Base-by-base conservation (phyloP, 2,888 invertebrate genomes). In the Urechis unicinctus region DNA sequence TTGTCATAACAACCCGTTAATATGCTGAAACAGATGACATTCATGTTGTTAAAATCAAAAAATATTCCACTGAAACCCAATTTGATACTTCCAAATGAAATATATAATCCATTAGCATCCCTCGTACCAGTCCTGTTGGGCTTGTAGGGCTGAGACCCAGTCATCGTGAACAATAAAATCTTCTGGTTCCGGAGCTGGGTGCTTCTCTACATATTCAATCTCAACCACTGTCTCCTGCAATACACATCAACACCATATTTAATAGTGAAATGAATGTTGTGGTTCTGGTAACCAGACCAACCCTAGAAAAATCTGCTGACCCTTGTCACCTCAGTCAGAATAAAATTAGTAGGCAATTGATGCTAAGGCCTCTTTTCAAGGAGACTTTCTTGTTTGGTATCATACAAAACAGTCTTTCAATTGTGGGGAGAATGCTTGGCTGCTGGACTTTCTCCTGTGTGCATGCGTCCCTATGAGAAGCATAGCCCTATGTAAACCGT, bases 101-200 rank as follows among this genome's bases (percentile, higher is more conserved):
- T 45, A 6, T 17, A 6, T 9, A 21, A 45, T 21, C 21, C 21
- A 25, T 48, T 13, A 6, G 25, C 6, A 28, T 21, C 13, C 49
- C 45, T 63, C 66, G 63, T 59, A 75, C 75, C 63, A 67, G 36
- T 69, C 51, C 6, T 63, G 52, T 21, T 56, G 55, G 6, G 66
- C 70, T 36, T 88, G 85, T 0, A 94, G 86, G 45, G 90, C 85
- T 24, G 92, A 88, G n/a, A 97, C 92, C 97, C 97, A 98, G 75
- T 98, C 97, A 79, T 96, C 93, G 70, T 96, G 95, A 75, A 91
- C 83, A 62, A 97, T 81, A 73, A 91, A 91, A 75, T 94, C 89
- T 73, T 91, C 86, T 0, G 96, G 95, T 69, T 89, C 85, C 0
- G 97, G 97, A 0, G 95, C 88, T 13, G 94, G 91, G 66, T 88